Evolutionary conservation across 2,888 invertebrate species (phyloP), one percentile per base, ranked within the genome.

Genomic region (Hemithea aestivaria): DNA sequence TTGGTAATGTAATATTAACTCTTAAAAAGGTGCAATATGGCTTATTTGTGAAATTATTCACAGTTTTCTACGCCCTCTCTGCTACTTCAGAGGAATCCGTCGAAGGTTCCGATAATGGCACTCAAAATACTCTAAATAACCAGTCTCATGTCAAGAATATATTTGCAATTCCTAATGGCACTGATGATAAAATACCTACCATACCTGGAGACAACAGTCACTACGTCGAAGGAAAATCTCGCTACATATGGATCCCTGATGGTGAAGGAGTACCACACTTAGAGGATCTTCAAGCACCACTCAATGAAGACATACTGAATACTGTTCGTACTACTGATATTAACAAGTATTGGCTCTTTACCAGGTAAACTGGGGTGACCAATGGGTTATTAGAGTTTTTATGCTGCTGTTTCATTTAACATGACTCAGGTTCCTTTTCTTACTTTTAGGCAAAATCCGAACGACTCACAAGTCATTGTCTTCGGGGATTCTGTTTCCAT

Each of bases 161-260:
- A n/a, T n/a, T n/a, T n/a, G n/a, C n/a, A n/a, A n/a, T n/a, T 2
- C 16, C 16, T 2, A 5, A 5, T 16, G 16, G 74, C 50, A 57
- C 66, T 27, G 59, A 67, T 16, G 53, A 48, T 29, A 64, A 65
- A 7, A 54, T 74, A 9, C 72, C 74, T 8, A 10, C 51, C 6
- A 35, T 71, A 10, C 82, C 83, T 7, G 76, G 78, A 12, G 80
- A 83, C 42, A 85, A 85, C 42, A 80, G 77, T 40, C 69, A 79
- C 53, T 85, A 84, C 56, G 73, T 79, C 2, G 82, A 83, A 48
- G 84, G 84, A 0, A 62, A 67, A 31, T 82, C 81, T 50, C 76
- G 75, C 1, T 87, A 79, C 53, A 66, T 85, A 34, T 85, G 83
- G 82, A 81, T 85, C 71, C 74, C 80, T 1, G 75, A 85, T 54